Conservation (phyloP, 2,113 vertebrate genomes). For the Gymnarchus niloticus region DNA sequence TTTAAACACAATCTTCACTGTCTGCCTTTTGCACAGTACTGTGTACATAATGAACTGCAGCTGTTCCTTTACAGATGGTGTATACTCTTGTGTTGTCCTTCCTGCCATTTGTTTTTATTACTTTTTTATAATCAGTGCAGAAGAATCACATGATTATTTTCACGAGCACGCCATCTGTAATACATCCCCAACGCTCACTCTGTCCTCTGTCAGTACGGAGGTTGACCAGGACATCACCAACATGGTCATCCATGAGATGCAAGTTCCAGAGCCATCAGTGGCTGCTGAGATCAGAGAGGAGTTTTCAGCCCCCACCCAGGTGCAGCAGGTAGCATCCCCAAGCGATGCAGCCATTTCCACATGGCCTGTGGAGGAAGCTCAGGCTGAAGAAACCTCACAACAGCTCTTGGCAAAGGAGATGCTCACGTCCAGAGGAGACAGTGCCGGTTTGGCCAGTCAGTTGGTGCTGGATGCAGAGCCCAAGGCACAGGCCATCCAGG, state of each 20-base stretch:
- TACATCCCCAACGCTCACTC: neutral
- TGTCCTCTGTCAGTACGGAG: neutral
- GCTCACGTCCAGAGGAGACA: neutral
- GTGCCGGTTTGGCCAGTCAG: neutral
- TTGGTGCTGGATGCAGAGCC: neutral
- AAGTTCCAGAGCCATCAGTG: neutral
- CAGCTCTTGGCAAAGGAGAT: neutral
- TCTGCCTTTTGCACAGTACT: too few species aligned
- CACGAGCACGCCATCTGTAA: neutral
- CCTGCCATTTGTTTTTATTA: neutral
- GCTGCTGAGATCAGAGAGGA: neutral
- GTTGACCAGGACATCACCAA: neutral
- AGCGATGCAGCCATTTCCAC: neutral
- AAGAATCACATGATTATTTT: neutral
- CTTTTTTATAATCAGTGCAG: too few species aligned
- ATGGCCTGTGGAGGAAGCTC: neutral
- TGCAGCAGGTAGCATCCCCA: neutral
- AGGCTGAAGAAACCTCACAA: conserved; percentile 6
- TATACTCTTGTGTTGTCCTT: neutral
- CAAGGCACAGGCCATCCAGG: neutral
- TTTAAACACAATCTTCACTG: too few species aligned
- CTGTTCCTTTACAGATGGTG: neutral
- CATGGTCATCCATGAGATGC: neutral
- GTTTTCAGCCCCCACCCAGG: neutral
- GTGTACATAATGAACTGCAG: too few species aligned